These are phyloP conservation scores for Anthoscopus minutus DNA, from an alignment of 2,113 vertebrate species.

Conservation along the genomic window DNA sequence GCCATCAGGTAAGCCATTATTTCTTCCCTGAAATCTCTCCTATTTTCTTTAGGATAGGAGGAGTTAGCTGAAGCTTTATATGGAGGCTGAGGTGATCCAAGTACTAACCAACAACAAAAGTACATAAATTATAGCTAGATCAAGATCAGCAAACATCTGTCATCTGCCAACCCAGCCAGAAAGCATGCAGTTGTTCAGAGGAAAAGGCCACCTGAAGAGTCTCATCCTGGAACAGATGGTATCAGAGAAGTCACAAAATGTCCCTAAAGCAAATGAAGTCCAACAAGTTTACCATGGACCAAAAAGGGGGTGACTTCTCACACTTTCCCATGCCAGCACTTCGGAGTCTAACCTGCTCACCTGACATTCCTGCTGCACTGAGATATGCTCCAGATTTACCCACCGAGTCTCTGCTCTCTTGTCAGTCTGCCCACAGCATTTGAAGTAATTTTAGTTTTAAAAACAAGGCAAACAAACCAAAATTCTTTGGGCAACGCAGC, in stretches of 20 bases:
- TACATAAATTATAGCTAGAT: background rate
- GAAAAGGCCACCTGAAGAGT: background rate
- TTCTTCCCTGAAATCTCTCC: background rate
- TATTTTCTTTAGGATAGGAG: background rate
- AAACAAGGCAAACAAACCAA: background rate
- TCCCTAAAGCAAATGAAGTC: background rate
- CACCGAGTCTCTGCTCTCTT: background rate
- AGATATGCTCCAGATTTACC: background rate
- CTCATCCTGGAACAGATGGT: background rate
- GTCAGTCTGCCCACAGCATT: background rate
- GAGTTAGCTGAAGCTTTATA: background rate
- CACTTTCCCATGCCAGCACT: background rate
- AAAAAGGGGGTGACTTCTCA: background rate
- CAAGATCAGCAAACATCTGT: background rate
- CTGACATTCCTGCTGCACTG: background rate
- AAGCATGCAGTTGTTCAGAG: background rate
- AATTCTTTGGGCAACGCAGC: too few relatives aligned
- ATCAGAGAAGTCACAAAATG: background rate
- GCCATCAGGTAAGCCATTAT: background rate
- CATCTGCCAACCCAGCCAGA: background rate
- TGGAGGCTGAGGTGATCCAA: background rate
- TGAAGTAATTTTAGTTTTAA: background rate
- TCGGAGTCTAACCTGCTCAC: background rate
- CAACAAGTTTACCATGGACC: background rate
- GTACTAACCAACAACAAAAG: background rate